A percentile compares a stretch with the other conserved stretches of the same genome.
Evolutionary conservation across 2,888 invertebrate species (phyloP).

Genomic region (Alloplasta piceator): DNA sequence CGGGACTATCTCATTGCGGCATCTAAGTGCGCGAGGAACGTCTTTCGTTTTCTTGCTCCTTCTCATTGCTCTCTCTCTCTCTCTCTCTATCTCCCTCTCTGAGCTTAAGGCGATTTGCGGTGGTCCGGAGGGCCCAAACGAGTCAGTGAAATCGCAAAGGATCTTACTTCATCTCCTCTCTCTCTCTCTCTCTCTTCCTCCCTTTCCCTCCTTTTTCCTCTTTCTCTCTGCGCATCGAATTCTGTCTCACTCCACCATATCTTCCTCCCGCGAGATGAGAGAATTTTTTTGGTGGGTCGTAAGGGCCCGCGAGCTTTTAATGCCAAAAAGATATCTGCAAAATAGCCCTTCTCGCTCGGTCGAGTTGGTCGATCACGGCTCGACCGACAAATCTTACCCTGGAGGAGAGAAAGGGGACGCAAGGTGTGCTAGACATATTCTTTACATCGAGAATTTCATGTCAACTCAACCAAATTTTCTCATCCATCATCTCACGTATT

Average conservation of each 20-base stretch:
- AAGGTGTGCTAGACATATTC: constrained; percentile 17
- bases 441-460: constrained; percentile 20
- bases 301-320: constrained; percentile 61
- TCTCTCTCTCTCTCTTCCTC: constrained; percentile 16
- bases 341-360: constrained; percentile 24
- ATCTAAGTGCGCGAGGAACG: constrained; percentile 76
- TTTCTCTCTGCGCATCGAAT: constrained; percentile 5
- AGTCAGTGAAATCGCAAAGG: constrained; percentile 55
- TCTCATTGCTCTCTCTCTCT: constrained; percentile 40
- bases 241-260: constrained; percentile 35
- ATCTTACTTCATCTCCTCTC: constrained; percentile 28
- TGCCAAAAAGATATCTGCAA: constrained; percentile 58
- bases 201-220: constrained; percentile 1
- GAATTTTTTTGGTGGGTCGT: constrained; percentile 62
- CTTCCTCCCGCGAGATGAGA: constrained; percentile 57
- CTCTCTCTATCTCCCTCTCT: constrained; percentile 42
- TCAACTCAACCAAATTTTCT: background rate
- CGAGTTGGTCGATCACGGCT: constrained; percentile 58
- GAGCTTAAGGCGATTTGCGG: constrained; percentile 63
- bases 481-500: too few species aligned
- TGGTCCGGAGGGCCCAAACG: constrained; percentile 61
- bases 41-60: constrained; percentile 58
- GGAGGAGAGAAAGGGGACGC: constrained; percentile 13
- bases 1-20: constrained; percentile 77
- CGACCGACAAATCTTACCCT: constrained; percentile 53